Base-by-base conservation (phyloP, 2,113 vertebrate species). In the Nerophis lumbriciformis region DNA sequence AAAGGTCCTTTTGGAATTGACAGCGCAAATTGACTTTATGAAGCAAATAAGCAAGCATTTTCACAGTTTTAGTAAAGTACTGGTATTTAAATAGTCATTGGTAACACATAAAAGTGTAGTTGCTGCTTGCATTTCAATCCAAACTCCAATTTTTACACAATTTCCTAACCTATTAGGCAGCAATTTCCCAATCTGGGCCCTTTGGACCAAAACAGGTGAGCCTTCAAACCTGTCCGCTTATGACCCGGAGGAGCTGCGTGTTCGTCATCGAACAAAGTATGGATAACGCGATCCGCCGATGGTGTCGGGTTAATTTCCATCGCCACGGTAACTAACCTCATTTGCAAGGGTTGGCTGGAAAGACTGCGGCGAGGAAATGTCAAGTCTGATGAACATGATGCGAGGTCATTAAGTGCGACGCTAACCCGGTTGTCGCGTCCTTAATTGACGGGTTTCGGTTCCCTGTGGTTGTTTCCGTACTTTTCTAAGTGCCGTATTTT, bases 371-470 rank as follows among this genome's bases (percentile, higher is more conserved):
- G 38, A 68, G 65, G 59, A 66, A 73, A 84, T 83, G 82, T 83
- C 83, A 79, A 60, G 76, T 82, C 79, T 65, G 79, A 71, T 77
- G 76, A 49, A 65, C 56, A 48, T 53, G 75, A 75, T 82, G 70
- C 68, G 64, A 55, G 53, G 9, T 56, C 59, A 73, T 81, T 78
- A 75, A 81, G 71, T 63, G 35, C 60, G 42, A 66, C 78, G 65
- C 70, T 61, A 75, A 77, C 68, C 71, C 69, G 63, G 55, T 55
- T 71, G 72, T 76, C 66, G 16, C 53, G 59, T 72, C 61, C 66
- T 57, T 36, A 63, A 68, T 61, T 67, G 65, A 54, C 57, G 6
- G 12, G 13, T 54, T 37, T 54, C 71, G 59, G 72, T 82, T 69
- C 60, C 58, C 69, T 69, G 59, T 62, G 54, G 71, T 73, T 61